These are phyloP conservation scores for Telenomus remus DNA, from an alignment of 1,140 invertebrate genomes.

Conservation along the genomic window DNA sequence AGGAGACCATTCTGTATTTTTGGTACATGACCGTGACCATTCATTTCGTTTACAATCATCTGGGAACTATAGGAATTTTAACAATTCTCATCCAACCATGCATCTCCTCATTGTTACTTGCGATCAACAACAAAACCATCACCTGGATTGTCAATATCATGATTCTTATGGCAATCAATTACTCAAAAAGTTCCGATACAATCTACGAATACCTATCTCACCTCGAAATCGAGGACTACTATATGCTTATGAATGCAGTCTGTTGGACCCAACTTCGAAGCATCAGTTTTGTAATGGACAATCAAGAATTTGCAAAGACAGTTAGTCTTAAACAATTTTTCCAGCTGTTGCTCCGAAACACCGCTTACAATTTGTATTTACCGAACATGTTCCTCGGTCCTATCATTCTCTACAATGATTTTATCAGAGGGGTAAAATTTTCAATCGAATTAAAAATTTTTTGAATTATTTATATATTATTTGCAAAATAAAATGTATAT, in stretches of 20 bases:
- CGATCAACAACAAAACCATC: conserved; percentile 59
- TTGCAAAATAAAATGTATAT: too few relatives aligned
- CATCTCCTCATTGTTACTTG: conserved; percentile 66
- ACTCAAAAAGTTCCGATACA: conserved; percentile 63
- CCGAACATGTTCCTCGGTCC: conserved; percentile 87
- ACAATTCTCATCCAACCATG: conserved; percentile 67
- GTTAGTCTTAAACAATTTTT: conserved; percentile 59
- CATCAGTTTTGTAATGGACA: conserved; percentile 77
- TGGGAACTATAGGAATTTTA: conserved; percentile 64
- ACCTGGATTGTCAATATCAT: conserved; percentile 68
- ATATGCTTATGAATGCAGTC: conserved; percentile 69
- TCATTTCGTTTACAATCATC: conserved; percentile 60
- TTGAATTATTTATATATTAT: too few relatives aligned
- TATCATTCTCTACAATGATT: conserved; percentile 84
- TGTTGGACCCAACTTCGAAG: conserved; percentile 78
- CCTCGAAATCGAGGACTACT: conserved; percentile 65
- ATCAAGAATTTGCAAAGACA: conserved; percentile 27
- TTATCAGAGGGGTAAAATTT: conserved; percentile 74
- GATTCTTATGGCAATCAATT: conserved; percentile 66
- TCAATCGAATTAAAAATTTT: too few relatives aligned
- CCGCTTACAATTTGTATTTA: conserved; percentile 87
- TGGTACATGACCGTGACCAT: conserved; percentile 65
- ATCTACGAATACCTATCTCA: conserved; percentile 59
- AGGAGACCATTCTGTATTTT: conserved; percentile 57
- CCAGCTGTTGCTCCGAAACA: conserved; percentile 71